A percentile compares a stretch with the other conserved stretches of the same genome.
These are phyloP conservation scores for Peromyscus attwateri DNA, from an alignment of 2,797 vertebrate genomes.

Conservation along the genomic window DNA sequence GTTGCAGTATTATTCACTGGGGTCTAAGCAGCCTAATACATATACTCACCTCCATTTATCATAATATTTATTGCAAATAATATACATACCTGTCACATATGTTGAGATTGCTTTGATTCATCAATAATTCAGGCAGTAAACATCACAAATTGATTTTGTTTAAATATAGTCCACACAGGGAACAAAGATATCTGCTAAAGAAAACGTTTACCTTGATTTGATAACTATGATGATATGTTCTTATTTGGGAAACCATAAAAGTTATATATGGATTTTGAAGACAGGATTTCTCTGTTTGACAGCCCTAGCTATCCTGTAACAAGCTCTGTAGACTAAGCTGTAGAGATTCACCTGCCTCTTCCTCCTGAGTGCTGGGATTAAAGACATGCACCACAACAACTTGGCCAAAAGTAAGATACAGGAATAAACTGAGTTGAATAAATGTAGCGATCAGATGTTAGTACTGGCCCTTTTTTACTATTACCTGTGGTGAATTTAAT, in stretches of 20 bases:
- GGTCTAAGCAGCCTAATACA: not conserved
- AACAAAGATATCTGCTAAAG: not conserved
- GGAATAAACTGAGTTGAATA: not conserved
- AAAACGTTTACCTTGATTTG: not conserved
- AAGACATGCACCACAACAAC: too few species aligned
- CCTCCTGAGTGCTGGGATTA: too few species aligned
- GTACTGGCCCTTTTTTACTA: not conserved
- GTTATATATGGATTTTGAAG: not conserved
- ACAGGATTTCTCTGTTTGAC: too few species aligned
- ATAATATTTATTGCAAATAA: not conserved
- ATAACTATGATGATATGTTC: not conserved
- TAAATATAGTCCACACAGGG: not conserved
- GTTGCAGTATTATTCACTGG: not conserved
- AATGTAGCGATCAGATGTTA: not conserved
- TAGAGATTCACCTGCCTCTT: too few species aligned
- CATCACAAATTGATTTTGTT: not conserved
- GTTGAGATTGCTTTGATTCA: not conserved
- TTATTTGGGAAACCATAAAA: not conserved
- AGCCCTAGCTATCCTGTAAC: too few species aligned
- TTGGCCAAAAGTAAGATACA: too few species aligned
- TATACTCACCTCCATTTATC: not conserved
- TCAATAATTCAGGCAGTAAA: not conserved
- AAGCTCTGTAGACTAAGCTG: too few species aligned
- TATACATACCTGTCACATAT: not conserved
- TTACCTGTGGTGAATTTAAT: not conserved